phyloP scores from a whole-genome alignment of 2,797 vertebrate genomes.

The Notamacropus eugenii region DNA sequence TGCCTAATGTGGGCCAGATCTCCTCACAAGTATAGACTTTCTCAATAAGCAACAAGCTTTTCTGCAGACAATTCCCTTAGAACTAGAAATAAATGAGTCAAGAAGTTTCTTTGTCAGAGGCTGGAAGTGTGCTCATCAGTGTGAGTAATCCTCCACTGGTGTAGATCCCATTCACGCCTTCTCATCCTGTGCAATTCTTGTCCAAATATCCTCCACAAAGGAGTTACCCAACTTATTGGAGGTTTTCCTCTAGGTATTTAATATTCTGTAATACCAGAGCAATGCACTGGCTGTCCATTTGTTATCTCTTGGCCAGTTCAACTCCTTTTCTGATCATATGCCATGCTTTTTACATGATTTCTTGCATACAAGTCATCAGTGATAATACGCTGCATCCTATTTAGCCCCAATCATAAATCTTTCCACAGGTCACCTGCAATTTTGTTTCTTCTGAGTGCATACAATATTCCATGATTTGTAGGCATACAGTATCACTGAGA shows the following conservation, averaged over 20 bases:
- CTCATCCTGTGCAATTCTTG: not conserved
- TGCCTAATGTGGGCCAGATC: not conserved
- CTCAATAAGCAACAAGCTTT: not conserved
- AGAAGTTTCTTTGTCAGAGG: not conserved
- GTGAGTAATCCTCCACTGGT: not conserved
- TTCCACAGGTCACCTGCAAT: not conserved
- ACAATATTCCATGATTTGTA: not conserved
- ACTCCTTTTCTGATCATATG: not conserved
- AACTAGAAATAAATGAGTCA: not conserved
- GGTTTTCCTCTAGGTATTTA: not conserved
- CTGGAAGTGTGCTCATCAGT: not conserved
- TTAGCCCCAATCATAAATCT: not conserved
- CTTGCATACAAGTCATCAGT: not conserved
- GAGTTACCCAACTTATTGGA: not conserved
- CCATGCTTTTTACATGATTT: not conserved
- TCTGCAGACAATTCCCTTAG: not conserved
- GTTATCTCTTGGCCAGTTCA: not conserved
- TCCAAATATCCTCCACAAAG: not conserved
- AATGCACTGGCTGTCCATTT: not conserved
- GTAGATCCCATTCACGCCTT: not conserved
- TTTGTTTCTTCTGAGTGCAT: not conserved
- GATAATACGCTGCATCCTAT: not conserved
- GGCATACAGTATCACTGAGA: not conserved
- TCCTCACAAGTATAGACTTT: not conserved
- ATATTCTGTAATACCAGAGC: not conserved